phyloP scores from a whole-genome alignment of 2,113 vertebrate species.

The Octodon degus region DNA sequence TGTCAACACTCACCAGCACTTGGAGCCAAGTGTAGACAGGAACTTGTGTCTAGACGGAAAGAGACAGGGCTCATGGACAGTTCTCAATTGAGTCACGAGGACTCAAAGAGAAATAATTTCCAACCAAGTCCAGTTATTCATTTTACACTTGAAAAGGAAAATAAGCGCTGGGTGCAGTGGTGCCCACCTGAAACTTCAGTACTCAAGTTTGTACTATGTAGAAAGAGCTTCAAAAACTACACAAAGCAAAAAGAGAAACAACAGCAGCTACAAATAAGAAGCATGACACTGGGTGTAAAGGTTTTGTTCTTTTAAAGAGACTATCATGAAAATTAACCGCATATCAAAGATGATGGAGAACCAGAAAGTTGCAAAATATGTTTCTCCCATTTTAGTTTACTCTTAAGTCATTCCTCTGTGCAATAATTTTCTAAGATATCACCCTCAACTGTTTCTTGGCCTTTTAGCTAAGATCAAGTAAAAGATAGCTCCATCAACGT shows the following conservation, averaged over 20 bases:
- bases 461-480: background rate
- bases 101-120: background rate
- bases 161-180: background rate
- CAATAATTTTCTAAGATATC: background rate
- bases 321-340: background rate
- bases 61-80: background rate
- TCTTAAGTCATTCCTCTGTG: background rate
- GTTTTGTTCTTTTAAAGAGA: background rate
- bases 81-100: background rate
- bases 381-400: background rate
- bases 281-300: background rate
- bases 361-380: constrained; percentile 23
- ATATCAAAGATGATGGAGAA: background rate
- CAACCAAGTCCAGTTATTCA: background rate
- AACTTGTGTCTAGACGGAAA: background rate
- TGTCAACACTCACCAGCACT: background rate
- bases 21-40: background rate
- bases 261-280: background rate
- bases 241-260: background rate
- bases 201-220: background rate
- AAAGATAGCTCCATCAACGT: background rate
- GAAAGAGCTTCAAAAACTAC: background rate
- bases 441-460: background rate
- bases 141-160: constrained; percentile 28
- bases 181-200: background rate